Conservation (phyloP, 2,888 invertebrate species). For the Nysson spinosus region DNA sequence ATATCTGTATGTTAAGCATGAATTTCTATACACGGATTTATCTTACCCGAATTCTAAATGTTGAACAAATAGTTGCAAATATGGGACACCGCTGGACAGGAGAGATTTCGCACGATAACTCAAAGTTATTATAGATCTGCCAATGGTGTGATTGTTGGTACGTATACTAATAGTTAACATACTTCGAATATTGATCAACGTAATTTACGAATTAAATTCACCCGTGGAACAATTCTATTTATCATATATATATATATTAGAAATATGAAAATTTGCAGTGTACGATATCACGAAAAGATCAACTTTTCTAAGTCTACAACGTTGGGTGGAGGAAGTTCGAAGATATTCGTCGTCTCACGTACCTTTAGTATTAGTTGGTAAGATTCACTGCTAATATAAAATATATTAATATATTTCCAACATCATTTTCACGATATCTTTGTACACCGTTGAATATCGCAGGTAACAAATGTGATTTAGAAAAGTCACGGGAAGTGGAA, state of each 20-base stretch:
- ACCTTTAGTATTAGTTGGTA: constrained; percentile 92
- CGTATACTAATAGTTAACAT: constrained; percentile 32
- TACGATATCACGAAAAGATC: constrained; percentile 97
- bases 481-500: constrained; percentile 89
- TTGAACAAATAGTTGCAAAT: constrained; percentile 95
- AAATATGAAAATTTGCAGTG: too few species aligned
- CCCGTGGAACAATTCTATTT: not conserved
- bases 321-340: constrained; percentile 98
- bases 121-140: constrained; percentile 98
- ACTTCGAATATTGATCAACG: too few species aligned
- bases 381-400: constrained; percentile 52
- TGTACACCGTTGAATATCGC: too few species aligned
- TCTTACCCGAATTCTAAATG: too few species aligned
- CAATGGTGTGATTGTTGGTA: constrained; percentile 96
- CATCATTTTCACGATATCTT: too few species aligned
- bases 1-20: too few species aligned
- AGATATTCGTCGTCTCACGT: constrained; percentile 96
- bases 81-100: constrained; percentile 98
- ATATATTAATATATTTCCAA: not conserved
- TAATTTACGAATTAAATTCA: not conserved
- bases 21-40: too few species aligned
- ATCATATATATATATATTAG: not conserved
- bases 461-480: constrained; percentile 93
- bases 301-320: constrained; percentile 92
- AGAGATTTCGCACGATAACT: constrained; percentile 96